These are phyloP conservation scores for Calameuta pallipes DNA, from an alignment of 2,888 invertebrate genomes.

Conservation along the genomic window DNA sequence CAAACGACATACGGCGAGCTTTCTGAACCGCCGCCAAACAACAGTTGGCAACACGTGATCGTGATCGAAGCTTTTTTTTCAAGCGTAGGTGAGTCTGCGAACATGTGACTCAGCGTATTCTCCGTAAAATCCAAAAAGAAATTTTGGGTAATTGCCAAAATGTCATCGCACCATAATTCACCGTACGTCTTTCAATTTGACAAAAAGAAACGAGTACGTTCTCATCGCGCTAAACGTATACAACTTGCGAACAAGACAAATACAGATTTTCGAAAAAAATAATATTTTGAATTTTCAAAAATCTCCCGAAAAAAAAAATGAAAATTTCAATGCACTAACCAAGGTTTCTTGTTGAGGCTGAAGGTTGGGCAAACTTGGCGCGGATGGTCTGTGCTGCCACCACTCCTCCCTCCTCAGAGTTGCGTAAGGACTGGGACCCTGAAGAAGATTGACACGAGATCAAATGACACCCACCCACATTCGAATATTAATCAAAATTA, in stretches of 20 bases:
- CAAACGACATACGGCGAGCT: constrained; percentile 16
- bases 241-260: neutral
- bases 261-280: neutral
- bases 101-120: constrained; percentile 53
- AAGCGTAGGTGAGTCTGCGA: constrained; percentile 39
- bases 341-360: constrained; percentile 46
- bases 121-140: constrained; percentile 33
- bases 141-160: constrained; percentile 22
- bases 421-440: constrained; percentile 44
- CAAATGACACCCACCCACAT: no score
- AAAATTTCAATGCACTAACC: constrained; percentile 35
- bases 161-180: neutral
- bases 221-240: neutral
- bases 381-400: constrained; percentile 44
- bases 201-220: neutral
- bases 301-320: neutral
- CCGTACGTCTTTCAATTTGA: neutral
- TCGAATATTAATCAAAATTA: neutral
- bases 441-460: neutral
- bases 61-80: constrained; percentile 40
- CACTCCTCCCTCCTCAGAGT: constrained; percentile 42
- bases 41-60: constrained; percentile 44
- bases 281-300: neutral
- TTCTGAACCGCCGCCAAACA: constrained; percentile 13
- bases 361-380: constrained; percentile 41